These are phyloP conservation scores for Eristalis pertinax DNA, from an alignment of 2,888 invertebrate species.

Conservation along the genomic window DNA sequence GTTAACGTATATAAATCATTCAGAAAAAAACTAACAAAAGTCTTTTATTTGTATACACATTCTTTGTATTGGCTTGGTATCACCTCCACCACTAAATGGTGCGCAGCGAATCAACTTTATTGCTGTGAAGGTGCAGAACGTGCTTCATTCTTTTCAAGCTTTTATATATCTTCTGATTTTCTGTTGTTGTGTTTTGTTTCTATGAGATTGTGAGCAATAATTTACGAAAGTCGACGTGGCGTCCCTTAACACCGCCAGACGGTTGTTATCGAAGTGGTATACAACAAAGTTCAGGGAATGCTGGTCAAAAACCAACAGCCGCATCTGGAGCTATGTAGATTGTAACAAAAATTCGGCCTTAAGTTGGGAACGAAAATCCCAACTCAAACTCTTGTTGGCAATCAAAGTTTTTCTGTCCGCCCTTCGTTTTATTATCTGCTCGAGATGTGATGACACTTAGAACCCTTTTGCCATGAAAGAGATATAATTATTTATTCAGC, in stretches of 20 bases:
- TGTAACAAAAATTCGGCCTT: not conserved
- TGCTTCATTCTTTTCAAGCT: conserved; percentile 34
- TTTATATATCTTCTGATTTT: conserved; percentile 19
- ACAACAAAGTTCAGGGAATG: conserved; percentile 15
- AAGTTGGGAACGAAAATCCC: conserved; percentile 13
- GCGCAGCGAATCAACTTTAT: conserved; percentile 43
- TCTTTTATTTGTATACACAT: conserved; percentile 26
- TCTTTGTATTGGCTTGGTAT: conserved; percentile 20
- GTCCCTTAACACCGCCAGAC: conserved; percentile 15
- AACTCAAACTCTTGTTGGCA: conserved; percentile 49
- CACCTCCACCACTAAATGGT: not conserved
- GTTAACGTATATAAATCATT: conserved; percentile 64
- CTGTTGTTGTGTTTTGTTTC: not conserved
- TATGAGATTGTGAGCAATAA: conserved; percentile 1
- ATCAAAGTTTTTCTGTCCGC: conserved; percentile 41
- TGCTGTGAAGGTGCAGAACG: conserved; percentile 50
- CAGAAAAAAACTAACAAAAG: conserved; percentile 25
- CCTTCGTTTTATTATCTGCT: conserved; percentile 54
- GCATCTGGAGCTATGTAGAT: not conserved
- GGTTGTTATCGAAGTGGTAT: conserved; percentile 15
- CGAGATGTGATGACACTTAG: conserved; percentile 62
- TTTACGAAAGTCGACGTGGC: conserved; percentile 17
- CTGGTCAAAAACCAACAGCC: conserved; percentile 34
- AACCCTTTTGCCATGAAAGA: conserved; percentile 40
- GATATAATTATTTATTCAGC: conserved; percentile 55